These are phyloP conservation scores for Hypocryptadius cinnamomeus DNA, from an alignment of 2,113 vertebrate genomes.

Conservation along the genomic window DNA sequence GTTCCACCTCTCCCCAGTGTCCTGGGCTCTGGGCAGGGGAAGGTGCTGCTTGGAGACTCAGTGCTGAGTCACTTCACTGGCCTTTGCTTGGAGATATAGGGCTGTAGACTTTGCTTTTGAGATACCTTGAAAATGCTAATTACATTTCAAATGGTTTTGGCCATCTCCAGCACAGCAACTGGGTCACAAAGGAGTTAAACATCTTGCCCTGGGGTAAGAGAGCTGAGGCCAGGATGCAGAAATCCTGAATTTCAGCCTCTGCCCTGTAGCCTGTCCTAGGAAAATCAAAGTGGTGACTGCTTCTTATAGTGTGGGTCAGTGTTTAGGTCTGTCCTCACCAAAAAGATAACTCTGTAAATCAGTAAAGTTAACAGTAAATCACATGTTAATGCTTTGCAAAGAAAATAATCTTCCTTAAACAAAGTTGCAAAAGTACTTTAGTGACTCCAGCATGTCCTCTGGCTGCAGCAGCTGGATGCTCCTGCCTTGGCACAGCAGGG, in stretches of 20 bases:
- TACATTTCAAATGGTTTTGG: not conserved
- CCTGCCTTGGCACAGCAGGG: not conserved
- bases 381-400: not conserved
- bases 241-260: not conserved
- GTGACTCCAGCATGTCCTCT: not conserved
- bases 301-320: not conserved
- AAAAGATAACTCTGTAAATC: not conserved
- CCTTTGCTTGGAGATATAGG: accelerated
- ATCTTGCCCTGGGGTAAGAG: not conserved
- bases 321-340: not conserved
- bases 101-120: not conserved
- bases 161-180: not conserved
- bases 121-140: not conserved
- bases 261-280: not conserved
- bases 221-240: not conserved
- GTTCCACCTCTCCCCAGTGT: too few relatives aligned
- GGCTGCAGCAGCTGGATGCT: not conserved
- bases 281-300: not conserved
- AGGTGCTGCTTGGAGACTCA: not conserved
- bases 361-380: not conserved
- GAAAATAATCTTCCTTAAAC: not conserved
- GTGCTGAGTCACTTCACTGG: not conserved
- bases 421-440: not conserved
- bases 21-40: not conserved
- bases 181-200: not conserved